phyloP scores from a whole-genome alignment of 2,797 vertebrate genomes.

The Pitangus sulphuratus region DNA sequence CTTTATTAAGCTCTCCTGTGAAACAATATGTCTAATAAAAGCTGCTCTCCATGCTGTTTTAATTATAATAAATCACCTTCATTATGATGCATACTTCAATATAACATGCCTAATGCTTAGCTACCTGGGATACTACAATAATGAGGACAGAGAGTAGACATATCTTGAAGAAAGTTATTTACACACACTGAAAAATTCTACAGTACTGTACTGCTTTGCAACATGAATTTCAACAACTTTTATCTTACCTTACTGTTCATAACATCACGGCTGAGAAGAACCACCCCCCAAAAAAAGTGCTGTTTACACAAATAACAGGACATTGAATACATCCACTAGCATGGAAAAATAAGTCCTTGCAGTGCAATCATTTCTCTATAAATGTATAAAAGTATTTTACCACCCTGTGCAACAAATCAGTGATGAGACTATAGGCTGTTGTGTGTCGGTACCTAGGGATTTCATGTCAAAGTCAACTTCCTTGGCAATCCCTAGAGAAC shows the following conservation, averaged over 20 bases:
- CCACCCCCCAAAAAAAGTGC: constrained; percentile 49
- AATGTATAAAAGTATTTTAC: constrained; percentile 83
- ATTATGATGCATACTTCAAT: constrained; percentile 78
- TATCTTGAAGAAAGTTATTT: constrained; percentile 76
- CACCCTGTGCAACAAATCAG: constrained; percentile 82
- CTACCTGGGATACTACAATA: constrained; percentile 71
- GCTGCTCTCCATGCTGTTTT: constrained; percentile 74
- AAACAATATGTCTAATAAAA: constrained; percentile 77
- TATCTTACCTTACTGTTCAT: constrained; percentile 78
- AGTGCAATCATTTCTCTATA: constrained; percentile 80
- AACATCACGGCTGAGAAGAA: constrained; percentile 66
- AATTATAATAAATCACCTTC: constrained; percentile 85
- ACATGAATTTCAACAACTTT: constrained; percentile 79
- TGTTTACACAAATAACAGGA: constrained; percentile 80
- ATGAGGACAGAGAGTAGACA: constrained; percentile 67
- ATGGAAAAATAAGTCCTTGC: constrained; percentile 78
- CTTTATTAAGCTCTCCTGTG: constrained; percentile 77
- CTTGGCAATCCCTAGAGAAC: constrained; percentile 84
- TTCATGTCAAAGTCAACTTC: constrained; percentile 92
- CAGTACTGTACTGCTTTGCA: constrained; percentile 56
- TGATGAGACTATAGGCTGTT: constrained; percentile 82
- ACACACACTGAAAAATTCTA: constrained; percentile 69
- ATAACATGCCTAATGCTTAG: constrained; percentile 66
- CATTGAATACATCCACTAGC: constrained; percentile 72
- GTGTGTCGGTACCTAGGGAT: constrained; percentile 74